A percentile compares a stretch with the other conserved stretches of the same genome.
These are phyloP conservation scores for Ciconia stormi DNA, from an alignment of 2,113 vertebrate genomes.

Conservation along the genomic window DNA sequence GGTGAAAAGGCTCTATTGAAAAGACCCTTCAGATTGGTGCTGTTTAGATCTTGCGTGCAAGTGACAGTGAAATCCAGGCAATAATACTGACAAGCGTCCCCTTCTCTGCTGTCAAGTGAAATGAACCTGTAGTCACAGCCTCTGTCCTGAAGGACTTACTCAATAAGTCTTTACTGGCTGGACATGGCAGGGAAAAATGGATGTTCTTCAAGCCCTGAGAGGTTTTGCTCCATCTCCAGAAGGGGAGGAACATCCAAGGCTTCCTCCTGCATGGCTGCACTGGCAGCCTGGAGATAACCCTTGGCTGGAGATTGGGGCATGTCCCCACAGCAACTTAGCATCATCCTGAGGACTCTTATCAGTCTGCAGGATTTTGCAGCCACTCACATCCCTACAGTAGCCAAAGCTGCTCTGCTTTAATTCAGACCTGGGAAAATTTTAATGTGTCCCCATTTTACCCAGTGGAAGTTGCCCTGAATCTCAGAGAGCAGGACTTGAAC, in stretches of 20 bases:
- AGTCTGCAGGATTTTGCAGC: neutral
- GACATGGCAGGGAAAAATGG: neutral
- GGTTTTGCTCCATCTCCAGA: neutral
- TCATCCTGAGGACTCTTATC: neutral
- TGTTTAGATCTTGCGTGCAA: neutral
- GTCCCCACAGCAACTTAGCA: neutral
- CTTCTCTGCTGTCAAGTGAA: neutral
- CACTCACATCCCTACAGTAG: neutral
- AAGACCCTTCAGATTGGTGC: neutral
- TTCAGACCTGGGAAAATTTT: neutral
- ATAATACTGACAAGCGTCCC: neutral
- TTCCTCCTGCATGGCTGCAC: neutral
- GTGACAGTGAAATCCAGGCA: neutral
- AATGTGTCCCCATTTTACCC: neutral
- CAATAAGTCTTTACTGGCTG: neutral
- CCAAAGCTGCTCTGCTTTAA: neutral
- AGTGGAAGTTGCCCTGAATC: neutral
- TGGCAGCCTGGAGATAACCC: neutral
- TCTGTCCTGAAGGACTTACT: neutral
- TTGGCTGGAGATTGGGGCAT: fast-evolving
- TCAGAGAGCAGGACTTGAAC: neutral
- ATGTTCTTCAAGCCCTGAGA: neutral
- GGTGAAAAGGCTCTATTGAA: neutral
- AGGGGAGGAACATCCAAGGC: neutral
- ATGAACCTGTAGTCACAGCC: neutral